Evolutionary conservation across 2,797 vertebrate species (phyloP).

Genomic region (Numenius phaeopus): DNA sequence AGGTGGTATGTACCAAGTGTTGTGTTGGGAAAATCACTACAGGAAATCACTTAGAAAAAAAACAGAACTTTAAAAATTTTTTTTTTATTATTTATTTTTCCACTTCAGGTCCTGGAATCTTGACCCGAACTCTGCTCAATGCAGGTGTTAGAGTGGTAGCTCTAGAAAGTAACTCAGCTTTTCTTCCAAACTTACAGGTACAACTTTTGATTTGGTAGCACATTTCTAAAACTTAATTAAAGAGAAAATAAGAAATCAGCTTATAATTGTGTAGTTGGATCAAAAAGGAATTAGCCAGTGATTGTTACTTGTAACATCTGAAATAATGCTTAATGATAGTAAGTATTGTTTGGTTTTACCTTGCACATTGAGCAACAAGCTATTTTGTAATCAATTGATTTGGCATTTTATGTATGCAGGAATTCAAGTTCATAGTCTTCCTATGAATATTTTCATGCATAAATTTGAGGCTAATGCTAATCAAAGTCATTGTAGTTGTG

Average conservation of each 20-base stretch:
- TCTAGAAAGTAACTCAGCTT: constrained; percentile 85
- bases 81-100: neutral
- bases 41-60: neutral
- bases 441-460: neutral
- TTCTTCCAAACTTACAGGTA: constrained; percentile 89
- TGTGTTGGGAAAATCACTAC: neutral
- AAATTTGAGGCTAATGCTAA: neutral
- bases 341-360: neutral
- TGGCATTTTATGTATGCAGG: neutral
- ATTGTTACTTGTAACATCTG: neutral
- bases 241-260: neutral
- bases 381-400: neutral
- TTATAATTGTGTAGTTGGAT: neutral
- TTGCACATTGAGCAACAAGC: neutral
- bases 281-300: neutral
- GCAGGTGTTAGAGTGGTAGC: constrained; percentile 88
- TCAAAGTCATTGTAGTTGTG: neutral
- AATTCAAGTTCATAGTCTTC: neutral
- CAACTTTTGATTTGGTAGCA: neutral
- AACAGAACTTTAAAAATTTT: neutral
- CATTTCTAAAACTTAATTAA: neutral
- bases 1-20: neutral
- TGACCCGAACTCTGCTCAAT: constrained; percentile 89
- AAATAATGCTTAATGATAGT: neutral
- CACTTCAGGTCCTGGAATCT: constrained; percentile 88